These are phyloP conservation scores for Galleria mellonella DNA, from an alignment of 1,140 invertebrate species.

Conservation along the genomic window DNA sequence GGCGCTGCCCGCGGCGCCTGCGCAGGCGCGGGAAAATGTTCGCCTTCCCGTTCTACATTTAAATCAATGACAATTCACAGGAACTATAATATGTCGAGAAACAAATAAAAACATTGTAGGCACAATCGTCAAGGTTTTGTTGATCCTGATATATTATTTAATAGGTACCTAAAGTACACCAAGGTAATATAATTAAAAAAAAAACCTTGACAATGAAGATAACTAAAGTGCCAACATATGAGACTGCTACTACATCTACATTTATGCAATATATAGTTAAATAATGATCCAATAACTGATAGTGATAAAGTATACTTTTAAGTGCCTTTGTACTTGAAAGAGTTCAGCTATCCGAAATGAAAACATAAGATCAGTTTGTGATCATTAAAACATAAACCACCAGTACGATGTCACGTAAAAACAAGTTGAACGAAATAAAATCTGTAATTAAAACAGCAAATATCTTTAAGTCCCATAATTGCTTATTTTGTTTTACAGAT, in stretches of 20 bases:
- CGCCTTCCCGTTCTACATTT: conserved; percentile 26
- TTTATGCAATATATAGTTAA: too few relatives aligned
- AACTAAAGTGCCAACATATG: too few relatives aligned
- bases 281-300: too few relatives aligned
- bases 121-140: too few relatives aligned
- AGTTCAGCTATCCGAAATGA: background rate
- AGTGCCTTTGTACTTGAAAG: too few relatives aligned
- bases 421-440: background rate
- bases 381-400: background rate
- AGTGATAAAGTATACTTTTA: too few relatives aligned
- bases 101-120: background rate
- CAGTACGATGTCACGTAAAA: background rate
- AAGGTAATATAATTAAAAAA: too few relatives aligned
- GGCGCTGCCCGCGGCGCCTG: conserved; percentile 41
- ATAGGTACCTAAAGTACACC: too few relatives aligned
- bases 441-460: conserved; percentile 2
- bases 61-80: conserved; percentile 37
- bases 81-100: background rate
- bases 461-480: conserved; percentile 6
- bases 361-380: background rate
- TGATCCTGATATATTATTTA: too few relatives aligned
- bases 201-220: too few relatives aligned
- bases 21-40: conserved; percentile 32
- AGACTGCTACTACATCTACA: background rate
- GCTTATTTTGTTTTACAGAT: conserved; percentile 6